phyloP scores from a whole-genome alignment of 2,797 vertebrate genomes.

The Staurois parvus region DNA sequence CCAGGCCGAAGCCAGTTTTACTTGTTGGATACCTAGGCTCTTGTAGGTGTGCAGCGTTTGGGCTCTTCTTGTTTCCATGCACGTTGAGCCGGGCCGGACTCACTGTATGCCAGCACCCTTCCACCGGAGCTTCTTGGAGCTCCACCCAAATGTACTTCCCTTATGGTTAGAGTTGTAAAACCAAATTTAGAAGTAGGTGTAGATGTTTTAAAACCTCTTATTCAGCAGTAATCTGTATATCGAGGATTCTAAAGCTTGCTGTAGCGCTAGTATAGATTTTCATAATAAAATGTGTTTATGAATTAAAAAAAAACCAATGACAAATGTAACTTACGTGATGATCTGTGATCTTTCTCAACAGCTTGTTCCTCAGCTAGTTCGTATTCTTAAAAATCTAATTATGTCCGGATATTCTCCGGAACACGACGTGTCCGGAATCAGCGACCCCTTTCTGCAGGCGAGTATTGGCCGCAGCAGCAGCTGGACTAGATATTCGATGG shows the following conservation, averaged over 20 bases:
- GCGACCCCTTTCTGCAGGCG: slow-evolving; percentile 98
- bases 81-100: no score
- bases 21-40: no score
- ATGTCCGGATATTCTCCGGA: slow-evolving; percentile 99
- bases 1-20: no score
- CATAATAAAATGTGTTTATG: background rate
- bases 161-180: no score
- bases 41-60: no score
- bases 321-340: background rate
- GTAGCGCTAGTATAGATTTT: background rate
- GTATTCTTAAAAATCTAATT: slow-evolving; percentile 99
- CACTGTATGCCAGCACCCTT: no score
- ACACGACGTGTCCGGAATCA: slow-evolving; percentile 98
- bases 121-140: no score
- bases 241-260: background rate
- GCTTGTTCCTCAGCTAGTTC: slow-evolving; percentile 98
- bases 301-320: no score
- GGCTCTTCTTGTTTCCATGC: no score
- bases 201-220: background rate
- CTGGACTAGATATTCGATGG: background rate
- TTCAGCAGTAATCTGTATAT: background rate
- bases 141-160: no score
- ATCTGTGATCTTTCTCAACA: slow-evolving; percentile 71
- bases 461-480: slow-evolving; percentile 24
- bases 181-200: no score